Evolutionary conservation across 2,888 invertebrate species (phyloP).

Genomic region (Synergus itoensis): DNA sequence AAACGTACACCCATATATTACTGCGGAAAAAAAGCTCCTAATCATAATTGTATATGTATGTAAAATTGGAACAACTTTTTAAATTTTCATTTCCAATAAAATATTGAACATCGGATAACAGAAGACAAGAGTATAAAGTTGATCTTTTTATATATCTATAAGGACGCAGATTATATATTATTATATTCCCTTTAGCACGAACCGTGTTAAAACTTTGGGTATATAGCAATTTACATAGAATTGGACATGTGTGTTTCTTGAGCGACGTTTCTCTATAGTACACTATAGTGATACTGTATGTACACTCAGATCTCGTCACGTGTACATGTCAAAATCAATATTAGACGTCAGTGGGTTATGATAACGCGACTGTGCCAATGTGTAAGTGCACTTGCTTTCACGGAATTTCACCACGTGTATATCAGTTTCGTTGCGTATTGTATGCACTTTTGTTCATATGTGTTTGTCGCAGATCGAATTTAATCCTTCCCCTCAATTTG

Average conservation of each 20-base stretch:
- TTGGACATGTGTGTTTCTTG: conserved; percentile 48
- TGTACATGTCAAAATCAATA: conserved; percentile 77
- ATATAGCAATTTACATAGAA: background rate
- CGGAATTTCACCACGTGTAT: conserved; percentile 56
- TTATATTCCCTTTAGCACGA: no score
- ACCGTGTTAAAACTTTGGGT: no score
- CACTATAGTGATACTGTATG: conserved; percentile 37
- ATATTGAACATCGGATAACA: no score
- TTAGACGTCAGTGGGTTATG: conserved; percentile 77
- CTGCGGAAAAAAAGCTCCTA: background rate
- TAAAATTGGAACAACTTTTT: no score
- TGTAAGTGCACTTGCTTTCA: conserved; percentile 56
- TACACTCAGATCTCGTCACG: conserved; percentile 70
- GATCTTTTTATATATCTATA: no score
- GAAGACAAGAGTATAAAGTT: no score
- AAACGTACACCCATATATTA: background rate
- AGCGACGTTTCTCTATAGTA: conserved; percentile 45
- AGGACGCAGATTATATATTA: no score
- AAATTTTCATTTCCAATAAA: no score
- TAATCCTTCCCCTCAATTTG: background rate
- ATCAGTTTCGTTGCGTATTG: conserved; percentile 39
- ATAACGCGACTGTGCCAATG: conserved; percentile 68
- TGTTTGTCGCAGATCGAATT: conserved; percentile 22
- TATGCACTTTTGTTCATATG: conserved; percentile 39
- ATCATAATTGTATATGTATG: no score